Conservation (phyloP, 1,140 invertebrate genomes). For the Chrysomallon squamiferum region DNA sequence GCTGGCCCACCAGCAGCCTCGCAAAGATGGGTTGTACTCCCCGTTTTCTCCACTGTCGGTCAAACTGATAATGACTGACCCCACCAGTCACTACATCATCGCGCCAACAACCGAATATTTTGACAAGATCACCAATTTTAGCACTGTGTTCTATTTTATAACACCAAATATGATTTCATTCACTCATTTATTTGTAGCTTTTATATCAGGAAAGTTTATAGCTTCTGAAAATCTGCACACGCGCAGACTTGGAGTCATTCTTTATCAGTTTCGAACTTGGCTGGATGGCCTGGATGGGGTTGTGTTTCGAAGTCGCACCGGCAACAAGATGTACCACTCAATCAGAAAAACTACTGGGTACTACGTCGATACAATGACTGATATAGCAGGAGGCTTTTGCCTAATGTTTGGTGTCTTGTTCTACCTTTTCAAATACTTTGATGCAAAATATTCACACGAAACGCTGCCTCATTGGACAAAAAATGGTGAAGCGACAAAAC, state of each 20-base stretch:
- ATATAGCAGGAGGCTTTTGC: constrained; percentile 45
- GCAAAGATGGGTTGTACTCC: constrained; percentile 29
- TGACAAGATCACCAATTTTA: constrained; percentile 51
- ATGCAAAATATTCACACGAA: constrained; percentile 18
- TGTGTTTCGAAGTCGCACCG: constrained; percentile 46
- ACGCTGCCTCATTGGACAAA: constrained; percentile 25
- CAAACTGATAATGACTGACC: constrained; percentile 59
- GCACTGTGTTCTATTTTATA: constrained; percentile 53
- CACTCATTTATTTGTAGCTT: constrained; percentile 45
- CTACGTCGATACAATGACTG: constrained; percentile 49
- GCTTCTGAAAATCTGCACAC: constrained; percentile 45
- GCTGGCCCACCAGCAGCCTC: constrained; percentile 33
- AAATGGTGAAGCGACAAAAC: constrained; percentile 25
- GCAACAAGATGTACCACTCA: constrained; percentile 42
- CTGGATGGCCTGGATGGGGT: constrained; percentile 58
- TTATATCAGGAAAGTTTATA: constrained; percentile 50
- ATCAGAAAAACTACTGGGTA: constrained; percentile 51
- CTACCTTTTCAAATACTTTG: constrained; percentile 44
- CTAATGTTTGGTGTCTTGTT: constrained; percentile 45
- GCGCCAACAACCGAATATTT: constrained; percentile 53
- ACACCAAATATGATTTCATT: constrained; percentile 58
- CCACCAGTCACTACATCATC: constrained; percentile 50
- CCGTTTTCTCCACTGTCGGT: constrained; percentile 53
- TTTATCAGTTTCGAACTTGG: constrained; percentile 53
- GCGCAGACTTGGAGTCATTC: constrained; percentile 47